Evolutionary conservation across 2,113 vertebrate species (phyloP), one percentile per base, ranked within the genome.

Genomic region (Melanotaenia duboulayi): DNA sequence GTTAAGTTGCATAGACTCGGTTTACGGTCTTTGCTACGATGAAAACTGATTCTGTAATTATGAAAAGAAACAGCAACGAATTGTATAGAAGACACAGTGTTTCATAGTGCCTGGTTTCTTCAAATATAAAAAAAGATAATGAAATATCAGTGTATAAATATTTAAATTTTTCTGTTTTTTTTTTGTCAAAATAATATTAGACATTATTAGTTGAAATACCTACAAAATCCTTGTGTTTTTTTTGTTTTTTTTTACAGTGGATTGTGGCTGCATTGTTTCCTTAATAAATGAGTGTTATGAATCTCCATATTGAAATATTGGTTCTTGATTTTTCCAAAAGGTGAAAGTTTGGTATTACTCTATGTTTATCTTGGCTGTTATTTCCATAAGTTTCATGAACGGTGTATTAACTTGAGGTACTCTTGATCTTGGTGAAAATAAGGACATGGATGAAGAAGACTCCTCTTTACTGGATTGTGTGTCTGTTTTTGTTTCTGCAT

Each of bases 331-430:
- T 70, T 65, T 35, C 35, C 4, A 56, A 23, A 65, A 49, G 23
- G 11, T 65, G 12, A 12, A 40, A 22, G 20, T 17, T 44, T 28
- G 1, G 8, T 25, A 20, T 69, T 48, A 76, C 3, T 93, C 88
- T 28, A 84, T 81, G 17, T 88, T 90, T 11, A 90, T 82, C 0
- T 92, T 95, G 11, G 89, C 73, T 48, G 93, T 94, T 0, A 94
- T 91, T 78, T 98, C 96, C 94, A 97, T 80, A 59, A 99, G 96
- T 76, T 94, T 95, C 74, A 95, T 95, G 85, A 96, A 98, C 0
- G 97, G 97, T 0, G 95, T 94, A 81, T 95, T 95, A 4, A 91
- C 90, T 73, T 82, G 90, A 46, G 87, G 55, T 3, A 81, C 46
- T 62, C 62, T 78, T 24, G 89, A 73, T 74, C 82, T 82, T 11